phyloP scores from a whole-genome alignment of 2,888 invertebrate genomes.

The Oligia latruncula region DNA sequence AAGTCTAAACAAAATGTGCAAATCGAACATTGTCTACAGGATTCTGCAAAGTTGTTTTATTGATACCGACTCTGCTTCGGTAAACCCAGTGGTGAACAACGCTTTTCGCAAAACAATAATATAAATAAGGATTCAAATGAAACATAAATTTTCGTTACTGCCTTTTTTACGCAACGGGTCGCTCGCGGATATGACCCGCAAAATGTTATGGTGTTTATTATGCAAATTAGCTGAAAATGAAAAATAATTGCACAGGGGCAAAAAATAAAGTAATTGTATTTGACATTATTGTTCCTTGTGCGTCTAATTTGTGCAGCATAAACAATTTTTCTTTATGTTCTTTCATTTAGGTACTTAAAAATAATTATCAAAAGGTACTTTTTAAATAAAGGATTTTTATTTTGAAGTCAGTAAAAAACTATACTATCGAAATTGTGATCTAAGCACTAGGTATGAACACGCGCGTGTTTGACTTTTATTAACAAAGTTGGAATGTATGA shows the following conservation, averaged over 20 bases:
- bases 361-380: no score
- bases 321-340: no score
- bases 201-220: slow-evolving; percentile 19
- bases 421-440: slow-evolving; percentile 2
- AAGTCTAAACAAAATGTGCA: neutral
- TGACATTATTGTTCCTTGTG: neutral
- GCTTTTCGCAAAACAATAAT: neutral
- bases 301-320: neutral
- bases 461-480: neutral
- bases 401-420: neutral
- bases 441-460: neutral
- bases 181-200: slow-evolving; percentile 1
- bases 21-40: neutral
- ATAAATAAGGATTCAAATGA: slow-evolving; percentile 35
- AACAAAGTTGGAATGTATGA: slow-evolving; percentile 2
- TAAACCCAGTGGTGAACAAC: slow-evolving; percentile 11
- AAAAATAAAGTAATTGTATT: neutral
- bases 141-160: slow-evolving; percentile 36
- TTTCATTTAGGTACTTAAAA: neutral
- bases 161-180: slow-evolving; percentile 12
- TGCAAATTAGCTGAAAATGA: slow-evolving; percentile 6
- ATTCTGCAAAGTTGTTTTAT: neutral
- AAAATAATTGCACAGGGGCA: neutral
- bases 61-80: neutral
- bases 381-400: neutral